Evolutionary conservation across 1,140 invertebrate genomes (phyloP).

Genomic region (Lepidurus arcticus): DNA sequence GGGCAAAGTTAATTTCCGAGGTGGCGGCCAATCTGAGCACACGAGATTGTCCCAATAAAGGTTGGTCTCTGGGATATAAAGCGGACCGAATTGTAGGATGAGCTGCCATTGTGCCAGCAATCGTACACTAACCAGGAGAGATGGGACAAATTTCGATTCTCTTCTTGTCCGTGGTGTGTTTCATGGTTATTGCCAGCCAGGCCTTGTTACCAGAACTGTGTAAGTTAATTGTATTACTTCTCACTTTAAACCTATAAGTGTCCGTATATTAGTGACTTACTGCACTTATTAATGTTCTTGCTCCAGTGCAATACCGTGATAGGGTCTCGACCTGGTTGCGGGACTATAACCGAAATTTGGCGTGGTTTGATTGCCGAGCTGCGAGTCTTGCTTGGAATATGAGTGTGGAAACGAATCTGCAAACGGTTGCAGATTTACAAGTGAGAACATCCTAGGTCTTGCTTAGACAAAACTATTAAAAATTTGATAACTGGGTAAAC

Average conservation of each 20-base stretch:
- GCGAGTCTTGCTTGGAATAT: conserved; percentile 9
- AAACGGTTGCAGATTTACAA: background rate
- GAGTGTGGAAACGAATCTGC: background rate
- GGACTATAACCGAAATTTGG: background rate
- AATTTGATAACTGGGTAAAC: background rate
- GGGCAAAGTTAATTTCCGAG: background rate
- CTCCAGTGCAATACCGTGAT: background rate
- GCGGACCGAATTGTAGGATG: background rate
- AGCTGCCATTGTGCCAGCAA: background rate
- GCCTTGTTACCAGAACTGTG: background rate
- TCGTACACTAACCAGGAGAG: conserved; percentile 16
- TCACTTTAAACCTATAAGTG: background rate
- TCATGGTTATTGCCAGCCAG: background rate
- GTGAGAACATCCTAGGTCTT: background rate
- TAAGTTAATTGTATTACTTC: background rate
- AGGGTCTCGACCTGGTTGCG: background rate
- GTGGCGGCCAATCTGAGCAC: conserved; percentile 5
- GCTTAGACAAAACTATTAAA: background rate
- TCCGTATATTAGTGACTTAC: too few relatives aligned
- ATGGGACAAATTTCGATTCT: conserved; percentile 7
- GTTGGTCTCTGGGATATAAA: conserved; percentile 8
- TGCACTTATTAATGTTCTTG: background rate
- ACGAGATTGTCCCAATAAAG: conserved; percentile 6
- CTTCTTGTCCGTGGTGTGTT: background rate
- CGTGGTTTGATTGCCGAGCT: background rate